Percentiles rank a stretch among this genome's conserved stretches.
phyloP scores from a whole-genome alignment of 2,888 invertebrate genomes.

The Tiphia femorata region DNA sequence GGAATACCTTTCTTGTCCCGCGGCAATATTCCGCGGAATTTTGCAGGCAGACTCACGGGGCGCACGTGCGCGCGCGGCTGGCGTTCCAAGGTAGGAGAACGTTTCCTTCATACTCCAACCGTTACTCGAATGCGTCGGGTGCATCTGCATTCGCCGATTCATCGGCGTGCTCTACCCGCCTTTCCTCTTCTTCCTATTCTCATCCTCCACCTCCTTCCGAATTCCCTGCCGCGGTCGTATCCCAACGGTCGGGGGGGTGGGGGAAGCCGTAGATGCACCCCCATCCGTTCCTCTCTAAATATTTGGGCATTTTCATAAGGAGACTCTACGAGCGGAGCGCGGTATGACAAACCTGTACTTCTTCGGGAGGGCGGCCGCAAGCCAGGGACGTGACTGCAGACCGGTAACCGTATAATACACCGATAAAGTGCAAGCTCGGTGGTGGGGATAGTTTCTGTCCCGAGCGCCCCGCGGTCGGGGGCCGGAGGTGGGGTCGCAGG shows the following conservation, averaged over 20 bases:
- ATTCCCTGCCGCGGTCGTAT: too few species aligned
- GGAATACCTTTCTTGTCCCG: background rate
- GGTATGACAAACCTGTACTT: constrained; percentile 31
- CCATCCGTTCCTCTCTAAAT: constrained; percentile 40
- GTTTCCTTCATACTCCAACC: too few species aligned
- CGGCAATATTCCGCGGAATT: constrained; percentile 12
- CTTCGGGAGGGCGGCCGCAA: constrained; percentile 12
- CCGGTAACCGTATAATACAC: constrained; percentile 36
- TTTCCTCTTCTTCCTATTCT: too few species aligned
- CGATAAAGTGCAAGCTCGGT: constrained; percentile 39
- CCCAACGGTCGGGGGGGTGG: too few species aligned
- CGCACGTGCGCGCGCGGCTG: constrained; percentile 23
- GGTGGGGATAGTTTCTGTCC: constrained; percentile 10
- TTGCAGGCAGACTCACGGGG: constrained; percentile 12
- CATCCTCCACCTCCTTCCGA: too few species aligned
- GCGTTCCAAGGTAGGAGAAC: too few species aligned
- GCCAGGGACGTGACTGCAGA: constrained; percentile 28
- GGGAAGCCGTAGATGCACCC: constrained; percentile 36
- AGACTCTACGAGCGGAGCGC: constrained; percentile 8
- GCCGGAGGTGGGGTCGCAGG: constrained; percentile 6
- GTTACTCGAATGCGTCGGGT: too few species aligned
- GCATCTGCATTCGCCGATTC: too few species aligned
- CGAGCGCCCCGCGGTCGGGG: constrained; percentile 5
- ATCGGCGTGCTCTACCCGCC: too few species aligned
- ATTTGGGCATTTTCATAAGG: constrained; percentile 46